Conservation (phyloP, 2,888 invertebrate species). For the Drosophila bunnanda region DNA sequence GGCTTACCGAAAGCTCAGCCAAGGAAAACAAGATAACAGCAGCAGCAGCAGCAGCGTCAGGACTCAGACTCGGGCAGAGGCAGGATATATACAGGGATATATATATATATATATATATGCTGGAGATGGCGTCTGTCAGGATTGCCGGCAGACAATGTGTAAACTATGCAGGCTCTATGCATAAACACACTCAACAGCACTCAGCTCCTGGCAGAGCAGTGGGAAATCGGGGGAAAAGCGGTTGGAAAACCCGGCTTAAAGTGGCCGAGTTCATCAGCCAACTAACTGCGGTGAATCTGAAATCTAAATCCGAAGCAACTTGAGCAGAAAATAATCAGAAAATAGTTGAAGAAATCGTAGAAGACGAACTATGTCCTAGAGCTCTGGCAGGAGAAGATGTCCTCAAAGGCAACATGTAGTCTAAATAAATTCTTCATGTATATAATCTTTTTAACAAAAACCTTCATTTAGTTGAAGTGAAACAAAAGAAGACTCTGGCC, state of each 20-base stretch:
- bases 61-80: conserved; percentile 1
- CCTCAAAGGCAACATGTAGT: no score
- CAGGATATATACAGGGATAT: conserved; percentile 6
- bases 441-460: neutral
- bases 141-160: conserved; percentile 61
- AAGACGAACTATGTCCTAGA: neutral
- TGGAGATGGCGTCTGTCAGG: conserved; percentile 35
- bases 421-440: no score
- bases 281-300: neutral
- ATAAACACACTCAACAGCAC: conserved; percentile 44
- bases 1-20: conserved; percentile 64
- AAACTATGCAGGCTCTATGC: conserved; percentile 52
- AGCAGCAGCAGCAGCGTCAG: conserved; percentile 11
- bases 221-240: neutral
- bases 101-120: conserved; percentile 23
- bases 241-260: conserved; percentile 7
- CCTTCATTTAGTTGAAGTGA: neutral
- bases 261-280: neutral
- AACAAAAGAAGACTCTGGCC: neutral
- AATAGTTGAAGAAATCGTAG: neutral
- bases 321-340: conserved; percentile 7
- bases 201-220: conserved; percentile 6
- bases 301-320: neutral
- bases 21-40: conserved; percentile 50
- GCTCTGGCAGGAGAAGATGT: neutral